A percentile compares a stretch with the other conserved stretches of the same genome.
Conservation (phyloP, 2,797 vertebrate species). For the Muscicapa comitata region DNA sequence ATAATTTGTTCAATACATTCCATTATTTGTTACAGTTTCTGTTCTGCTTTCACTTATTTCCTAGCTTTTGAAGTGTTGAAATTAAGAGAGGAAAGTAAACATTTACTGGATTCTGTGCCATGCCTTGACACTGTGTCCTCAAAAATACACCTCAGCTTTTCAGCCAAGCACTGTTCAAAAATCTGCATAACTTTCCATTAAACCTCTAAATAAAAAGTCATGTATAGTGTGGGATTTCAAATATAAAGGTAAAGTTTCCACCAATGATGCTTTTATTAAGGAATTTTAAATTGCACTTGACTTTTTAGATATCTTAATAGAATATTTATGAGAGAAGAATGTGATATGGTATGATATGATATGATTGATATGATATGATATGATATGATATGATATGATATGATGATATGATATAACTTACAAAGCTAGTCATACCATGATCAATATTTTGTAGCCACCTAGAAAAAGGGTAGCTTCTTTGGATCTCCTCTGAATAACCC, state of each 20-base stretch:
- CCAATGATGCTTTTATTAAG: background rate
- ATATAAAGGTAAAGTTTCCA: background rate
- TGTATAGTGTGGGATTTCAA: background rate
- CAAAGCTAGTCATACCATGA: background rate
- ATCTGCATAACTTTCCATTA: background rate
- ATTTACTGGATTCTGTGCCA: background rate
- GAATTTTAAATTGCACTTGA: background rate
- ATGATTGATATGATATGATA: too few species aligned
- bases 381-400: too few species aligned
- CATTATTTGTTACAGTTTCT: background rate
- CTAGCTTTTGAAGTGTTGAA: background rate
- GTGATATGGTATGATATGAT: too few species aligned
- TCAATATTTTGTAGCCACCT: background rate
- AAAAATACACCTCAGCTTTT: background rate
- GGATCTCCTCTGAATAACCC: background rate
- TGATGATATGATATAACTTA: background rate
- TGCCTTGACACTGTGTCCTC: background rate
- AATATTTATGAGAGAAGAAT: background rate
- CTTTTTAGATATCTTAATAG: background rate
- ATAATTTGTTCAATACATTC: background rate
- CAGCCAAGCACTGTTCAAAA: background rate
- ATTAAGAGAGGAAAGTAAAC: background rate
- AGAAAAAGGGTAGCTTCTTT: background rate
- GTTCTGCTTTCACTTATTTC: background rate
- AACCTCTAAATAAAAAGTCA: background rate